A percentile compares a stretch with the other conserved stretches of the same genome.
phyloP scores from a whole-genome alignment of 2,113 vertebrate genomes.

The Actenoides lindsayi region DNA sequence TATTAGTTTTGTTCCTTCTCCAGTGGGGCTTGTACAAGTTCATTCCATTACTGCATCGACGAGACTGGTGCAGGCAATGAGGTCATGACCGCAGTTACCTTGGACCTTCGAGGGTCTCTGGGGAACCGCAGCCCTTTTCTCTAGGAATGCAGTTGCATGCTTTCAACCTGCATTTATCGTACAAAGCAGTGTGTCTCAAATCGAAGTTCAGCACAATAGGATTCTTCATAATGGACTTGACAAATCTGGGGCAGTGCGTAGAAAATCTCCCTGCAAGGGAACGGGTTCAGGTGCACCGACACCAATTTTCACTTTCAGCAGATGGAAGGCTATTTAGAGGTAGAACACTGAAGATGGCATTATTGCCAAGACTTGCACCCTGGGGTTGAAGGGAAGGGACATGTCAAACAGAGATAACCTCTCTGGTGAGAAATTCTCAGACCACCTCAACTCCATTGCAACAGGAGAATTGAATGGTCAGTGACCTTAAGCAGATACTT shows the following conservation, averaged over 20 bases:
- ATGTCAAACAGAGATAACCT: neutral
- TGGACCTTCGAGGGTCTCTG: conserved; percentile 46
- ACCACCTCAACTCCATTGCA: neutral
- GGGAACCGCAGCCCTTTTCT: conserved; percentile 44
- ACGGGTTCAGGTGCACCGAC: conserved; percentile 43
- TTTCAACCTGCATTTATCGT: conserved; percentile 57
- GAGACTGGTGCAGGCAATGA: neutral
- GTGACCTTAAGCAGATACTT: neutral
- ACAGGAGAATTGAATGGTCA: neutral
- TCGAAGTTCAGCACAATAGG: conserved; percentile 34
- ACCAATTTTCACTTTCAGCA: conserved; percentile 48
- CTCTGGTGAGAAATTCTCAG: neutral
- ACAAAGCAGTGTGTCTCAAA: conserved; percentile 13
- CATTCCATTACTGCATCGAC: neutral
- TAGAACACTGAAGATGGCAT: conserved; percentile 6
- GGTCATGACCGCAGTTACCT: conserved; percentile 43
- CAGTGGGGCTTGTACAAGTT: conserved; percentile 5
- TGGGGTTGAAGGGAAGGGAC: neutral
- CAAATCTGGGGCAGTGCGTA: conserved; percentile 65
- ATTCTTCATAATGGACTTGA: conserved; percentile 67
- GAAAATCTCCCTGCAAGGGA: conserved; percentile 54
- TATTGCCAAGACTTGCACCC: neutral
- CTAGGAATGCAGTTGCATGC: conserved; percentile 41
- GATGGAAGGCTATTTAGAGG: conserved; percentile 62
- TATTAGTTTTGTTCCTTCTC: conserved; percentile 18